Percentiles rank a stretch among this genome's conserved stretches.
Evolutionary conservation across 2,113 vertebrate genomes (phyloP).

Genomic region (Illadopsis cleaveri): DNA sequence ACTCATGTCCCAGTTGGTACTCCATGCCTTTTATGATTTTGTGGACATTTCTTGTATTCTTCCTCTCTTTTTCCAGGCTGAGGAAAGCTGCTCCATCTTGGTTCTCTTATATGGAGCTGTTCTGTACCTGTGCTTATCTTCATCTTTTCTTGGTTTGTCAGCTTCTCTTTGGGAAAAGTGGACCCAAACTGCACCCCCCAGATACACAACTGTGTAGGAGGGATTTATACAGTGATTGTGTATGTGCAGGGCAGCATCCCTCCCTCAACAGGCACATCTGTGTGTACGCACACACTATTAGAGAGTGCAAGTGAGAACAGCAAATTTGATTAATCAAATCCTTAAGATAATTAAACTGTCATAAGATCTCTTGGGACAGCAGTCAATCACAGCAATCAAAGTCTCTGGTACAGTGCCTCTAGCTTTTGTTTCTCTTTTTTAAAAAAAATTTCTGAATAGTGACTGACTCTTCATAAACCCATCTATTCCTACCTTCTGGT

Average conservation of each 20-base stretch:
- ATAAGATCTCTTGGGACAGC: neutral
- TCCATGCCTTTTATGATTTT: neutral
- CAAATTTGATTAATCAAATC: neutral
- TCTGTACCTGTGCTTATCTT: neutral
- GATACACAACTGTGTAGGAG: neutral
- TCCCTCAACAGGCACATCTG: accelerated
- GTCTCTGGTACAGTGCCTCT: accelerated
- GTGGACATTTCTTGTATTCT: neutral
- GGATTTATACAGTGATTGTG: neutral
- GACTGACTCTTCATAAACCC: neutral
- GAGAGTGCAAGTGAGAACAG: neutral
- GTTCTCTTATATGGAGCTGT: neutral
- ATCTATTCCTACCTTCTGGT: neutral
- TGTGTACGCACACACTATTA: neutral
- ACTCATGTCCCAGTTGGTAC: neutral
- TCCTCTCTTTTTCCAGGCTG: neutral
- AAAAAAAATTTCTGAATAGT: neutral
- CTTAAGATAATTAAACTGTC: neutral
- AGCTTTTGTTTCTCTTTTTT: neutral
- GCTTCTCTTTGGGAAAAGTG: neutral
- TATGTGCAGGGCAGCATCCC: neutral
- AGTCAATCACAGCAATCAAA: neutral
- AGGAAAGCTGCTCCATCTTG: neutral
- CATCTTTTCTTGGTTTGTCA: neutral
- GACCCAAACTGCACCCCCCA: neutral